Evolutionary conservation across 2,797 vertebrate genomes (phyloP).

Genomic region (Eulemur rubriventer): DNA sequence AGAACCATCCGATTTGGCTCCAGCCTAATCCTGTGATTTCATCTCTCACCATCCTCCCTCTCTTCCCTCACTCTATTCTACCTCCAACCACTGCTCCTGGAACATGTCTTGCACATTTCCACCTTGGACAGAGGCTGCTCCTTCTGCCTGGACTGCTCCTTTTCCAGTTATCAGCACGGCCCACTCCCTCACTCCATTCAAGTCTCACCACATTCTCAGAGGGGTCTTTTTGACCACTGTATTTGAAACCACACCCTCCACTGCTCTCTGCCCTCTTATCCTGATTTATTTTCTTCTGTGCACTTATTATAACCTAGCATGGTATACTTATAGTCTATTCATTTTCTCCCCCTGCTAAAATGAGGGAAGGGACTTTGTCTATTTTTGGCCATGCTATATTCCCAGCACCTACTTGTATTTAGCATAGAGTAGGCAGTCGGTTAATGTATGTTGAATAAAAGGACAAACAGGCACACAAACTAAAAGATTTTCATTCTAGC

Average conservation of each 20-base stretch:
- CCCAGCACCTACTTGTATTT: neutral
- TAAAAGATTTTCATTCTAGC: neutral
- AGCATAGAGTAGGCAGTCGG: neutral
- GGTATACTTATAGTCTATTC: neutral
- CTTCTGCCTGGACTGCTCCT: neutral
- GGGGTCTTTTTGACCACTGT: neutral
- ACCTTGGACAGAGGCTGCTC: neutral
- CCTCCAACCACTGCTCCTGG: neutral
- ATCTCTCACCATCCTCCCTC: too few species aligned
- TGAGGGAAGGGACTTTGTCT: neutral
- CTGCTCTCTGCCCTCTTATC: neutral
- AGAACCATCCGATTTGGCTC: too few species aligned
- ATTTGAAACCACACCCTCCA: neutral
- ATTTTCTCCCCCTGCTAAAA: neutral
- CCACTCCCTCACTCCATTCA: neutral
- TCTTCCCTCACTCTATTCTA: rapidly evolving
- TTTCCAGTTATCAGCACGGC: neutral
- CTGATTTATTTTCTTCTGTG: neutral
- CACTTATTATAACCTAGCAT: neutral
- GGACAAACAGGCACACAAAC: neutral
- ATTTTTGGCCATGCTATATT: neutral
- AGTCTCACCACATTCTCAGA: neutral
- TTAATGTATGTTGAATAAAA: neutral
- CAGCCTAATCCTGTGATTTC: neutral
- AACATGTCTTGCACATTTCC: neutral